Evolutionary conservation across 2,797 vertebrate species (phyloP), one percentile per base, ranked within the genome.

Genomic region (Coccyzus lansbergi): DNA sequence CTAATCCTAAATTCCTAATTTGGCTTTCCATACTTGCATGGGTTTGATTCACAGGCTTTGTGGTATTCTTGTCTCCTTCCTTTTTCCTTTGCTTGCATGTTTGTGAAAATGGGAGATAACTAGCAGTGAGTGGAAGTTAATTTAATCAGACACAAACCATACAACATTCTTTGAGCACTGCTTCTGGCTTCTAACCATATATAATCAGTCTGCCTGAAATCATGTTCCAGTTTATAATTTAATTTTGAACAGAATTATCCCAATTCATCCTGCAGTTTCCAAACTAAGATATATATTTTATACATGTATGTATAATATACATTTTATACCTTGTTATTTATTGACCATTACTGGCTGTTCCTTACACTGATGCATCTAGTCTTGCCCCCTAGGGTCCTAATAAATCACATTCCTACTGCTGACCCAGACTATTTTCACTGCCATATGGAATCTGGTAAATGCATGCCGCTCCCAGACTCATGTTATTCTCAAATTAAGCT

Each of bases 1-100:
- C n/a, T 94, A 96, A 93, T 93, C 93, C 65, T 91, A 78, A 89
- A 94, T 86, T 96, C 91, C 70, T 95, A 31, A 7, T 95, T 81
- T 81, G 89, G 40, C 52, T 92, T 12, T 64, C 86, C 3, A 2
- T 69, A 58, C 72, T 92, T 89, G 51, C 63, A 51, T 72, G 58
- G n/a, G 42, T 83, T 92, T 94, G 34, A 68, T 78, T 91, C 88
- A 69, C 42, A 91, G 69, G 24, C 63, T 82, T 83, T 91, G 72
- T 78, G 79, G 56, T 85, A 20, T 78, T 91, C 62, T 85, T 58
- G 42, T 89, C 33, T 34, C 15, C 26, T 86, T 64, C 29, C 15
- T 89, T 89, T 91, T 83, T 71, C 33, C 72, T 93, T 87, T 91
- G 38, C 63, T 91, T 92, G 88, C 76, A 52, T 26, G 38, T 90